phyloP scores from a whole-genome alignment of 2,797 vertebrate species.

The Xerus rutilus region DNA sequence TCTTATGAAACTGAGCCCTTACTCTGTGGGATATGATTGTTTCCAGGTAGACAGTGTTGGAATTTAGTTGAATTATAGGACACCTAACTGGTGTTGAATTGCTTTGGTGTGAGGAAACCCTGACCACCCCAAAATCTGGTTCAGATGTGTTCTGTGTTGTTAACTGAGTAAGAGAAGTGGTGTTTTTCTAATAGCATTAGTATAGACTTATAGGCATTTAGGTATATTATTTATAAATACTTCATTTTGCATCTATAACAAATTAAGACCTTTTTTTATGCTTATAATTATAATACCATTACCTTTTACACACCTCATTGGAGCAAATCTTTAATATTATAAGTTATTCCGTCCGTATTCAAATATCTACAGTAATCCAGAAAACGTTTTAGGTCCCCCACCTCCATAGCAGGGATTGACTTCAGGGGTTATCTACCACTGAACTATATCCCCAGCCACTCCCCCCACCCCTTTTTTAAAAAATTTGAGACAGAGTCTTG shows the following conservation, averaged over 20 bases:
- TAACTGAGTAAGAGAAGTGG: background rate
- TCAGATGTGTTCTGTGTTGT: background rate
- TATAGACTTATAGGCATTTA: background rate
- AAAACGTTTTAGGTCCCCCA: no score
- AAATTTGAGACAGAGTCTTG: no score
- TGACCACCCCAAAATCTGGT: background rate
- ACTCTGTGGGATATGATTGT: background rate
- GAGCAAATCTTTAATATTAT: background rate
- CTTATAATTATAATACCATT: background rate
- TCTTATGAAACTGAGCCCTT: background rate
- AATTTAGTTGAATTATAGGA: background rate
- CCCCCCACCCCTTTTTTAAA: no score
- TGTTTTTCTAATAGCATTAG: background rate
- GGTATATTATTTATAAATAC: background rate
- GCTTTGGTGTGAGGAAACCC: background rate
- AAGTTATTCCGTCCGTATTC: background rate
- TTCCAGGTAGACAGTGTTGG: background rate
- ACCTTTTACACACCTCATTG: background rate
- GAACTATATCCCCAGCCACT: no score
- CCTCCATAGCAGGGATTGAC: no score
- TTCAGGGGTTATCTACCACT: no score
- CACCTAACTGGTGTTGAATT: background rate
- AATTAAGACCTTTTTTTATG: background rate
- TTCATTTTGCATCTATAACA: slow-evolving; percentile 19
- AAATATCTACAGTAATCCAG: background rate